Evolutionary conservation across 2,888 invertebrate genomes (phyloP), one percentile per base, ranked within the genome.

Genomic region (Epistrophe grossulariae): DNA sequence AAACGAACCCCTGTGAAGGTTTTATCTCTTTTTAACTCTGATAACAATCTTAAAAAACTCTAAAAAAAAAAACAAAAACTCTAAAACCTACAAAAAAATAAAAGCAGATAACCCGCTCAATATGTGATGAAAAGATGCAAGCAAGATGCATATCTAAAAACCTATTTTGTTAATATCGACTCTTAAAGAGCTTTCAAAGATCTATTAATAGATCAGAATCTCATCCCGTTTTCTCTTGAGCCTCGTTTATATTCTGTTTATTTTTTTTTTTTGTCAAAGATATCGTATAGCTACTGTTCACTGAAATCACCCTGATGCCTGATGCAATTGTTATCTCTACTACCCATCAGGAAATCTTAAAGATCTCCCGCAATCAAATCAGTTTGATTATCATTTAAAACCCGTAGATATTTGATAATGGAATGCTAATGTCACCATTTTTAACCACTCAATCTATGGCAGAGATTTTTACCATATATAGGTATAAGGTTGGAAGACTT

Each of bases 251-350:
- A 24, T 43, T 15, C 24, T 24, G 60, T 50, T 28, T 17, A 13
- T 13, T 17, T 55, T 17, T 13, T 24, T 24, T 59, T 55, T 28
- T 11, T 15, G 6, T 6, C 11, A 5, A 60, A 60, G n/a, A 38
- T 72, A 52, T 66, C 45, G 77, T 77, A 52, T 66, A 59, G 84
- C 84, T 84, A 84, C 84, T 77, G 84, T 84, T 72, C 72, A 72
- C 17, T 9, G 35, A 50, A 15, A 35, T 31, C 59, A 59, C 15
- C 43, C 50, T 52, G 24, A 24, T 24, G 24, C 24, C 24, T 24
- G 24, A 24, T 24, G 2, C 10, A n/a, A 13, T 45, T 73, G 31
- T 19, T 50, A 52, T 70, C 13, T 43, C 24, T 8, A 35, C 8
- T 40, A 11, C n/a, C 19, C 43, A 78, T 70, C 77, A 15, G 11